phyloP scores from a whole-genome alignment of 2,113 vertebrate species.

The Agelaius phoeniceus region DNA sequence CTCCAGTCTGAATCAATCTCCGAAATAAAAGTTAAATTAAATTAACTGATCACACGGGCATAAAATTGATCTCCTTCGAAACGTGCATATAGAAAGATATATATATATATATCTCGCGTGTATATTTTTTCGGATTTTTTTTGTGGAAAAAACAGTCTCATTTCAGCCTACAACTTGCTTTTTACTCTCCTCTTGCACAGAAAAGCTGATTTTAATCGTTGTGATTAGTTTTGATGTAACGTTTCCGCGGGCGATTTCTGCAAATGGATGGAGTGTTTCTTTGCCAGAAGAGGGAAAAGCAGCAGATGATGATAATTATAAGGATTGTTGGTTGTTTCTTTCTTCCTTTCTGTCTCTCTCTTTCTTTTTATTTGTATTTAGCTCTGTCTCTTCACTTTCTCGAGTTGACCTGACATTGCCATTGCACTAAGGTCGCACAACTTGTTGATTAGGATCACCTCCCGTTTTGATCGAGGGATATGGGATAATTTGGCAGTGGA shows the following conservation, averaged over 20 bases:
- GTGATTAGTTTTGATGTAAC: conserved; percentile 99
- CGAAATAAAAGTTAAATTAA: conserved; percentile 90
- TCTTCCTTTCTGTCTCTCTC: conserved; percentile 65
- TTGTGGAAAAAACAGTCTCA: conserved; percentile 80
- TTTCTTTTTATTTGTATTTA: conserved; percentile 68
- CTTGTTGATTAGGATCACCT: conserved; percentile 90
- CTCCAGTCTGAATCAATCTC: conserved; percentile 94
- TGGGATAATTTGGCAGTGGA: conserved; percentile 78
- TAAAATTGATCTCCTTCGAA: conserved; percentile 80
- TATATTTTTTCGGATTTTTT: conserved; percentile 63
- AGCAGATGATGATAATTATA: conserved; percentile 99
- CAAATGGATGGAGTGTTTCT: conserved; percentile 99
- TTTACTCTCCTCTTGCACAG: conserved; percentile 90
- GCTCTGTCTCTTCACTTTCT: conserved; percentile 73
- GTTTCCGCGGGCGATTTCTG: conserved; percentile 94
- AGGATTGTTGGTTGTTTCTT: conserved; percentile 92
- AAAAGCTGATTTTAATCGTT: conserved; percentile 99
- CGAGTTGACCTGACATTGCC: conserved; percentile 75
- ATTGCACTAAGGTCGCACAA: conserved; percentile 78
- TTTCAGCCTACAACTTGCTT: conserved; percentile 92
- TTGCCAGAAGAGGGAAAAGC: conserved; percentile 94
- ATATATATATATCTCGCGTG: conserved; percentile 41
- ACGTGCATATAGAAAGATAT: conserved; percentile 68
- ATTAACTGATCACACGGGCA: conserved; percentile 84
- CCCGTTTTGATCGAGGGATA: conserved; percentile 77